Evolutionary conservation across 1,140 invertebrate species (phyloP).

Genomic region (Zelostemma sp.): DNA sequence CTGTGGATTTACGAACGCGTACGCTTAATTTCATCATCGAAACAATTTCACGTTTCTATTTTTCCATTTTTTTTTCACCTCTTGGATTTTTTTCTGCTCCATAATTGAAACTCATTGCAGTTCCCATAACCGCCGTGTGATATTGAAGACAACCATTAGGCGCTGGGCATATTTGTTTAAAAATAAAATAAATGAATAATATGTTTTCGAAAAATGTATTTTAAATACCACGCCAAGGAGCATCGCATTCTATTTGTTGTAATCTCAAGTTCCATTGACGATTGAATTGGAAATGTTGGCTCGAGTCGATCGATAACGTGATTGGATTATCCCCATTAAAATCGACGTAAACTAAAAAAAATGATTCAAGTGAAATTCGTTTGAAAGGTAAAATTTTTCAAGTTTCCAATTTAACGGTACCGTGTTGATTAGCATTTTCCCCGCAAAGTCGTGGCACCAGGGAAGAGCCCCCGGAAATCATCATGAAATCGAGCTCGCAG

Average conservation of each 20-base stretch:
- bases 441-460: conserved; percentile 81
- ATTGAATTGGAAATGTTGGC: conserved; percentile 70
- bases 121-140: conserved; percentile 75
- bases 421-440: conserved; percentile 83
- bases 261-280: conserved; percentile 84
- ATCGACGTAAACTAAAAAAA: conserved; percentile 78
- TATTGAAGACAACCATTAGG: conserved; percentile 86
- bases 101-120: conserved; percentile 83
- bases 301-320: conserved; percentile 77
- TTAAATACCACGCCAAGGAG: conserved; percentile 72
- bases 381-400: no score
- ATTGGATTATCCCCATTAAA: conserved; percentile 79
- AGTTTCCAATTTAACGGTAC: no score
- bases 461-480: conserved; percentile 76
- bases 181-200: no score
- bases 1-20: conserved; percentile 14
- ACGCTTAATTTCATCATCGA: neutral
- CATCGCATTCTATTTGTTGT: conserved; percentile 80
- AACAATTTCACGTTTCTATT: conserved; percentile 7
- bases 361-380: no score
- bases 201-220: no score
- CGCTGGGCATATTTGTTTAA: no score
- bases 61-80: conserved; percentile 40
- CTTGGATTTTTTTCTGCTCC: conserved; percentile 72
- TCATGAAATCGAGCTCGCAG: conserved; percentile 79